phyloP scores from a whole-genome alignment of 2,888 invertebrate species.

The Cephonodes hylas region DNA sequence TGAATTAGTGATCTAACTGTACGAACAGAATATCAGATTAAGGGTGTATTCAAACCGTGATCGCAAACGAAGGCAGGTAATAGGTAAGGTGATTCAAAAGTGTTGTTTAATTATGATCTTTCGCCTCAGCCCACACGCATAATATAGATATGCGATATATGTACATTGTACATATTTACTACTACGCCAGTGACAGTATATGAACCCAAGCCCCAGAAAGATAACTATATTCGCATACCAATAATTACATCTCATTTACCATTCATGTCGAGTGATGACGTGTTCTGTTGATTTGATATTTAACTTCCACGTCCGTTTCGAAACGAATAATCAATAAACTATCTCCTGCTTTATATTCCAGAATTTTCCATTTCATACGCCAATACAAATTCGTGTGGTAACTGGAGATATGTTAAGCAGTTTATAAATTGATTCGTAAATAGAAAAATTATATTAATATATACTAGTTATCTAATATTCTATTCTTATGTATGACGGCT shows the following conservation, averaged over 20 bases:
- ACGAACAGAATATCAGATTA: no score
- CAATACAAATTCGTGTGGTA: not conserved
- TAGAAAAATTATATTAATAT: not conserved
- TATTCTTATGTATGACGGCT: not conserved
- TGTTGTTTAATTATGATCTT: no score
- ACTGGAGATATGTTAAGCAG: not conserved
- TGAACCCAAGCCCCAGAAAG: no score
- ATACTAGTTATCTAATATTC: not conserved
- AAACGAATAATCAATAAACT: not conserved
- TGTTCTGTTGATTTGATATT: not conserved
- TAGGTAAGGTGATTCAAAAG: no score
- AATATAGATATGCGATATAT: no score
- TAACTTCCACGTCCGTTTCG: not conserved
- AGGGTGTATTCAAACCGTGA: no score
- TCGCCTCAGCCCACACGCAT: no score
- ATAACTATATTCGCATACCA: no score
- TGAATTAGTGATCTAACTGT: no score
- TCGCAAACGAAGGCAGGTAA: no score
- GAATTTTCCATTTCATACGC: not conserved
- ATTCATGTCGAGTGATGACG: not conserved
- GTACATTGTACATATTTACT: no score
- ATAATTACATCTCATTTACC: not conserved
- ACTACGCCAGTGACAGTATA: no score
- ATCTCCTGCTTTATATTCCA: not conserved
- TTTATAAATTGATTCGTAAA: not conserved